Base-by-base conservation (phyloP, 1,140 invertebrate genomes). In the Drosophila nebulosa region DNA sequence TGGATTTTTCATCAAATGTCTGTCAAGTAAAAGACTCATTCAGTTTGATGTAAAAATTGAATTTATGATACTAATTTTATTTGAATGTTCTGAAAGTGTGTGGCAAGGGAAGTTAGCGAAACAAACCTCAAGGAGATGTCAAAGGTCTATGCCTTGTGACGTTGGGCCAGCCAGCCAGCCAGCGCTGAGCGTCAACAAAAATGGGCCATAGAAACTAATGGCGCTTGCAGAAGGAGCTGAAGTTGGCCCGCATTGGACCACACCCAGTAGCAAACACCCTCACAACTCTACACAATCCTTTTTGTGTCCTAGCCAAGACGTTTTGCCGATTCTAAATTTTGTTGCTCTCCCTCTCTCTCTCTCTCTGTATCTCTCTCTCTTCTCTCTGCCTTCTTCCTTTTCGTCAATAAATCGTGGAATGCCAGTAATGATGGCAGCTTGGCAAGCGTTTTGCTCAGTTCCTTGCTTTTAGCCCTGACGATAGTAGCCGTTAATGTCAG, bases 401-500 rank as follows among this genome's bases (percentile, higher is more conserved):
- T 79, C 86, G 83, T 88, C 84, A 88, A 88, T 88, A 88, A 88
- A 88, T 88, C 83, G 84, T 88, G 69, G 68, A 81, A 64, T 81
- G 83, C 83, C 83, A 78, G 83, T 86, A 86, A 86, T 88, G 83
- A 88, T 88, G 83, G 83, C 83, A 68, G 79, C 79, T 78, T 78
- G 74, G 64, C 79, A 78, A 56, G 52, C 55, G 64, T 36, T 67
- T 68, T 74, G 79, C 79, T 66, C 68, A 61, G 72, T 62, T 71
- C 58, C 79, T 64, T 59, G 72, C 60, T 73, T 64, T 69, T 64
- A 73, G 72, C 66, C 68, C 74, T 69, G 83, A 69, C 89, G 89
- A 90, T 90, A 90, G 89, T 85, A 90, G 81, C 81, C 81, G 89
- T 90, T 90, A 90, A 84, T 90, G 89, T 90, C 89, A 90, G 89